A percentile compares a stretch with the other conserved stretches of the same genome.
Conservation (phyloP, 2,888 invertebrate species). For the Imbricaverruca yamaguchii region DNA sequence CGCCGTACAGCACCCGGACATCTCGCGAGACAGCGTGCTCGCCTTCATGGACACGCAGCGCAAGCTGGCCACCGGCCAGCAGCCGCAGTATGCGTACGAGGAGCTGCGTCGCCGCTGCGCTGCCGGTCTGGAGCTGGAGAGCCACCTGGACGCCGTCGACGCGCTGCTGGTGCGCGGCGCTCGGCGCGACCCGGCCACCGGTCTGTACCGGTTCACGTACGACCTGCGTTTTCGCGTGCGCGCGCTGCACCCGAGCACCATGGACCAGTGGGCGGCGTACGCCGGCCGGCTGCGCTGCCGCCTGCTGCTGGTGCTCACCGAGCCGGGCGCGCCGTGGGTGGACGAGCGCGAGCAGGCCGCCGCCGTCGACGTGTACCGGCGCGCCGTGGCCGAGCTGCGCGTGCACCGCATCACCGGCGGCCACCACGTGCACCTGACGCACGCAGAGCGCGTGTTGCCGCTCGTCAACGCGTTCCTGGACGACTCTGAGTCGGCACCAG, state of each 20-base stretch:
- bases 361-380: neutral
- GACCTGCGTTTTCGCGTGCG: constrained; percentile 4
- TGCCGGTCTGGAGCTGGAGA: neutral
- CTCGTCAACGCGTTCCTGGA: constrained; percentile 26
- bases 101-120: neutral
- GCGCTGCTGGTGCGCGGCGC: constrained; percentile 5
- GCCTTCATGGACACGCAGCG: constrained; percentile 20
- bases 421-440: constrained; percentile 31
- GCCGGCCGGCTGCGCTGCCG: constrained; percentile 7
- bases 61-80: neutral
- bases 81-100: constrained; percentile 1
- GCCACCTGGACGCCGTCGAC: neutral
- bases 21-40: constrained; percentile 26
- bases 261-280: neutral
- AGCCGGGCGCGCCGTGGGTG: neutral
- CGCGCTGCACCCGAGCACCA: neutral
- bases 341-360: neutral
- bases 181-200: neutral
- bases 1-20: constrained; percentile 28
- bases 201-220: constrained; percentile 4
- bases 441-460: constrained; percentile 29
- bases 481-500: no score
- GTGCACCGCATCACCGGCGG: constrained; percentile 25
- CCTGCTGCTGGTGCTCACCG: neutral
- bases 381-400: neutral